Evolutionary conservation across 92 coral and sea anemone genomes (phyloP), one percentile per base, ranked within the genome.

Genomic region (Zoanthus sansibaricus): DNA sequence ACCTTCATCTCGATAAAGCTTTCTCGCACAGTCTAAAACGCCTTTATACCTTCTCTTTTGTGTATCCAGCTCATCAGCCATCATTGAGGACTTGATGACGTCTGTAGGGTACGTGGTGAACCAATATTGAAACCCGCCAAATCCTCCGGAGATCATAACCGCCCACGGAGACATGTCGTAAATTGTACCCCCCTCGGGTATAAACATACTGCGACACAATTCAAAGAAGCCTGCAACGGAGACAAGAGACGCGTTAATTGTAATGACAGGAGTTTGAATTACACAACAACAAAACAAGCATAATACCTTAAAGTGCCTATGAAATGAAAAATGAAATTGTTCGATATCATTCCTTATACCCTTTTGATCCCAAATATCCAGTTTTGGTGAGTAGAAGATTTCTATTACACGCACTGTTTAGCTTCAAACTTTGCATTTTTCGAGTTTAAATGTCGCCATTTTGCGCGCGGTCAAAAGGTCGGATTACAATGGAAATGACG

Each of bases 91-190:
- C 89, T 94, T 94, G 33, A 94, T 86, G 11, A 94, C 95, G 77
- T 94, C 98, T 47, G 98, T 94, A 13, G 98, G 98, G 31, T 94
- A 94, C 15, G 95, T 94, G 14, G 91, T 89, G 73, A 94, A 94
- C 98, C 98, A 94, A 75, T 94, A 94, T 48, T 93, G 91, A 79
- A 94, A 94, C 25, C 98, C 98, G 30, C 98, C 98, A 16, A 87
- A 73, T 0, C 91, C 98, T 21, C 98, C 98, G 12, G 98, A 71
- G 1, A 82, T 77, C 45, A 94, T 46, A 46, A 94, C 86, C 18
- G 93, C 96, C 62, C 87, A n/a, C 54, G 98, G 98, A 59, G 98
- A 91, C 21, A 94, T 89, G 37, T 94, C 96, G 58, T 62, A 47
- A 17, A 93, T 82, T 66, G 98, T 88, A 4, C 98, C 98, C 17